Evolutionary conservation across 1,140 invertebrate species (phyloP).

Genomic region (Mizuhopecten yessoensis): DNA sequence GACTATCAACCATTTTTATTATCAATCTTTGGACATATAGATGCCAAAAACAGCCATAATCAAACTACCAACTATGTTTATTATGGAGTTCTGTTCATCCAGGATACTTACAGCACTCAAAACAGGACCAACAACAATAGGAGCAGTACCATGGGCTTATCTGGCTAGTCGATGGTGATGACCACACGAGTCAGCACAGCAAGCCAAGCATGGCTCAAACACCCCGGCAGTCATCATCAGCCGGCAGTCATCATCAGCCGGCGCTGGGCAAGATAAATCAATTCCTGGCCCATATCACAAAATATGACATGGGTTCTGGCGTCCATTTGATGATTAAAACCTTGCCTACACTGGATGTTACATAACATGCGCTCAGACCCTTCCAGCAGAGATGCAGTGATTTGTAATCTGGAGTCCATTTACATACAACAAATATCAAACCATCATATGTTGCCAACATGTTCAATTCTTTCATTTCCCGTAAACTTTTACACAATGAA

Average conservation of each 20-base stretch:
- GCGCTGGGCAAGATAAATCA: background rate
- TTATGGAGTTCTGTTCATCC: background rate
- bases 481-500: background rate
- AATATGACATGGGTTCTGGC: slow-evolving; percentile 7
- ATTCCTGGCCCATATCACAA: slow-evolving; percentile 25
- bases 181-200: background rate
- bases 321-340: slow-evolving; percentile 19
- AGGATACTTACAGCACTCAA: background rate
- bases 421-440: background rate
- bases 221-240: background rate
- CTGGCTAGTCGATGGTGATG: background rate
- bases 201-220: background rate
- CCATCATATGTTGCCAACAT: background rate
- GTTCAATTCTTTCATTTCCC: background rate
- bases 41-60: background rate
- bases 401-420: background rate
- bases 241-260: no score
- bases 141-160: background rate
- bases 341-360: background rate
- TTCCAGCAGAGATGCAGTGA: background rate
- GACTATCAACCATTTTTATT: no score
- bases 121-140: background rate
- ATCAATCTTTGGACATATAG: background rate
- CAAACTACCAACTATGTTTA: background rate
- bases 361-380: background rate